Evolutionary conservation across 2,888 invertebrate species (phyloP).

Genomic region (Leptinotarsa haldemani): DNA sequence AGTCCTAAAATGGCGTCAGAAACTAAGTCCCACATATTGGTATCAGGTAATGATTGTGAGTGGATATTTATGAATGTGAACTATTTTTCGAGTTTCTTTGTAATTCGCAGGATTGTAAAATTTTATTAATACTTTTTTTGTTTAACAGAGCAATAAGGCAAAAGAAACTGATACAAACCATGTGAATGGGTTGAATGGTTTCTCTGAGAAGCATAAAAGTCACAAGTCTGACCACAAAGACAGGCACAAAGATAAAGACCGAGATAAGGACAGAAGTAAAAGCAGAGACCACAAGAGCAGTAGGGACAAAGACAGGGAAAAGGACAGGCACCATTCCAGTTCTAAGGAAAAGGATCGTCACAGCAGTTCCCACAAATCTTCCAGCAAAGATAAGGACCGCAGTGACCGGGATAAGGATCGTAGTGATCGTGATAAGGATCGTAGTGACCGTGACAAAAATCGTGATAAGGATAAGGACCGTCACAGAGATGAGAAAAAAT

Average conservation of each 20-base stretch:
- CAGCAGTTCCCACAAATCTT: constrained; percentile 58
- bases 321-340: constrained; percentile 75
- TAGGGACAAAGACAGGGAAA: constrained; percentile 63
- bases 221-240: constrained; percentile 71
- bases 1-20: constrained; percentile 92
- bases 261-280: constrained; percentile 57
- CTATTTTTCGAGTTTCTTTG: not conserved
- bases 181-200: constrained; percentile 86
- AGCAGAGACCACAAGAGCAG: constrained; percentile 61
- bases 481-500: constrained; percentile 60
- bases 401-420: constrained; percentile 56
- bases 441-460: constrained; percentile 60
- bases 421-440: constrained; percentile 61
- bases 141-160: constrained; percentile 25
- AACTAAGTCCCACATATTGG: constrained; percentile 73
- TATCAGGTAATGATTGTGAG: constrained; percentile 12
- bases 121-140: constrained; percentile 3
- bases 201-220: constrained; percentile 69
- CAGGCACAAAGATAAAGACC: constrained; percentile 72
- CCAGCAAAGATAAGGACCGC: constrained; percentile 66
- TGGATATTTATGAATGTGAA: constrained; percentile 7
- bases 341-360: constrained; percentile 71
- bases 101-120: constrained; percentile 10
- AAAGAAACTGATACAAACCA: constrained; percentile 64
- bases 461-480: constrained; percentile 55